Conservation (phyloP, 2,113 vertebrate species). For the Atrichornis clamosus region DNA sequence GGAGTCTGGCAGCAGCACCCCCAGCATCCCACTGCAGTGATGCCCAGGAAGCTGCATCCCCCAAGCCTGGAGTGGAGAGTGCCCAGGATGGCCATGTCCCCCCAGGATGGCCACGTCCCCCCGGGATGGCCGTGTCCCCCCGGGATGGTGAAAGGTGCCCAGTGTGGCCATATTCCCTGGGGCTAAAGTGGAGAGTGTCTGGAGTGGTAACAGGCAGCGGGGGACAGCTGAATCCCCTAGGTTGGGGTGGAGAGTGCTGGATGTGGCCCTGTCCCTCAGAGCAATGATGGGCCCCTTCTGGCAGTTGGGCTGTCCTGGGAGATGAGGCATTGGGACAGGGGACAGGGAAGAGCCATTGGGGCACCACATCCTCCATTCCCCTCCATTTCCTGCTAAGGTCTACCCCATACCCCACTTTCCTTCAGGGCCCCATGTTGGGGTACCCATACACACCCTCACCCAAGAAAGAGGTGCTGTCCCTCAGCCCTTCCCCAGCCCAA, state of each 20-base stretch:
- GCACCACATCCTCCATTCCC: not conserved
- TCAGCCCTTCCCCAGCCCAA: not conserved
- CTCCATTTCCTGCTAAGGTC: not conserved
- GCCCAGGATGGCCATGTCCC: fast-evolving
- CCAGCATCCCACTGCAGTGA: fast-evolving
- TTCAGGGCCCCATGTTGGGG: not conserved
- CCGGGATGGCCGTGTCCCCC: fast-evolving
- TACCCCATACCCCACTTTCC: not conserved
- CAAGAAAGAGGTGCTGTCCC: not conserved
- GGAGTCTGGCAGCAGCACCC: not conserved
- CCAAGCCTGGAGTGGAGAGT: not conserved
- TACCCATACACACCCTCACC: not conserved
- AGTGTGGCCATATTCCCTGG: not conserved
- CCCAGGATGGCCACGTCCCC: fast-evolving
- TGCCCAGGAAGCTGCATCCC: not conserved
- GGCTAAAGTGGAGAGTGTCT: not conserved
- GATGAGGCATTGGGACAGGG: not conserved
- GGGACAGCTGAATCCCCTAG: not conserved
- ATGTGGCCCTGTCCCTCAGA: not conserved
- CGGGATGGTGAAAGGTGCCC: not conserved
- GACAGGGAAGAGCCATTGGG: not conserved
- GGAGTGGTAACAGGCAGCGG: not conserved
- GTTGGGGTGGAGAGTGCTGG: not conserved
- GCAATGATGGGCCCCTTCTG: fast-evolving
- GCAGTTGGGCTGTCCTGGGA: not conserved